Evolutionary conservation across 2,797 vertebrate genomes (phyloP), one percentile per base, ranked within the genome.

Genomic region (Nyctibius grandis): DNA sequence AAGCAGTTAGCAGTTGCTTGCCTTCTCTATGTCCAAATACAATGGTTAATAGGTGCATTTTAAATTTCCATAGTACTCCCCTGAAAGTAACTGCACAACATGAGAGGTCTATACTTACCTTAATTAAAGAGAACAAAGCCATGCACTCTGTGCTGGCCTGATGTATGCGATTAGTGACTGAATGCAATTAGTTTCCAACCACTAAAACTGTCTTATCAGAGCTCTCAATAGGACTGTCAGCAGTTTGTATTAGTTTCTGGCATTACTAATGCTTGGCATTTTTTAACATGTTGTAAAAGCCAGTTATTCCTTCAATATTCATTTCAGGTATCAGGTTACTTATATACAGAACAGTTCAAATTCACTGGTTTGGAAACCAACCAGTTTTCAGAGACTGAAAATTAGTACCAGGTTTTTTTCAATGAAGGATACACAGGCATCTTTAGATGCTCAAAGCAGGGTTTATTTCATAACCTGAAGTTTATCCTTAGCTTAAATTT

Each of bases 91-190:
- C 68, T 72, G 65, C 68, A 45, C 26, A 80, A 61, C 9, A 6
- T 34, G 21, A 82, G 77, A 80, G 31, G 61, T 60, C 68, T 93
- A 25, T 84, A 74, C 61, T 89, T 93, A 86, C 15, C 73, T 95
- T 95, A 95, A 91, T 94, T 96, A 88, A 54, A 74, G 88, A 67
- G 91, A 92, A 74, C 74, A 97, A 94, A 88, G 73, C 50, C 15
- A 6, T 50, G 22, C 25, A 36, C 29, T 77, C 57, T 68, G 42
- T 44, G 85, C 67, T 70, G 50, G 67, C 56, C 76, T 40, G 19
- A 67, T 68, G 44, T 12, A 28, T 89, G 84, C 88, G 94, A 12
- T 95, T 96, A 93, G 53, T 84, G 73, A 81, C 75, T 78, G 74
- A 85, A 61, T 81, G 70, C 85, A 86, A 31, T 96, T 95, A 77